Evolutionary conservation across 2,113 vertebrate species (phyloP).

Genomic region (Lasiurus borealis): DNA sequence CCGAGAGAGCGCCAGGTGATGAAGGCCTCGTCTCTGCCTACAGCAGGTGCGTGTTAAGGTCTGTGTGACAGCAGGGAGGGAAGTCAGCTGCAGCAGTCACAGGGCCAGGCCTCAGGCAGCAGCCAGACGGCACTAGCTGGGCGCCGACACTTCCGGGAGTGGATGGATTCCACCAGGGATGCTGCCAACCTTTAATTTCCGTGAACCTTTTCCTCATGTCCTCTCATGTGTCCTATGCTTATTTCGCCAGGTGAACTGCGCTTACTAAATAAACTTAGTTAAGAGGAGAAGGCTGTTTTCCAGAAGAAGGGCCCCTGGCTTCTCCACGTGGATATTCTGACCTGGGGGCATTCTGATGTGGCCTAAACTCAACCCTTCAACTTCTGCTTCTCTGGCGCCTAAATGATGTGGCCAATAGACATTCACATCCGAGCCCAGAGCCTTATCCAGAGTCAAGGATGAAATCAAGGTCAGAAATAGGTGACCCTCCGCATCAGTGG

Average conservation of each 20-base stretch:
- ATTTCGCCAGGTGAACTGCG: background rate
- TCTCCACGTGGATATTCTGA: background rate
- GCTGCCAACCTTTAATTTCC: background rate
- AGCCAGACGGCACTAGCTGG: background rate
- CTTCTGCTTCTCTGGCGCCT: background rate
- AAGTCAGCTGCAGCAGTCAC: no score
- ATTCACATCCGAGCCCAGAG: background rate
- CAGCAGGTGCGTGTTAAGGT: fast-evolving
- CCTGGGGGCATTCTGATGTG: background rate
- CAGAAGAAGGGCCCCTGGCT: background rate
- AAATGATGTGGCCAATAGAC: background rate
- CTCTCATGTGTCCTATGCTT: background rate
- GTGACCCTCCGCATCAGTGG: no score
- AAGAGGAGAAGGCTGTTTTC: background rate
- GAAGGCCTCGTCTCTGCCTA: background rate
- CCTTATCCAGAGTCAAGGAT: background rate
- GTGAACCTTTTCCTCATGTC: background rate
- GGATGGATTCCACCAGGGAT: background rate
- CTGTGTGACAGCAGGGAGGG: background rate
- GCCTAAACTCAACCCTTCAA: background rate
- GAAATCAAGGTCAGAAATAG: background rate
- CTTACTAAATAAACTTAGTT: constrained; percentile 17
- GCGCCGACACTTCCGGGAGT: background rate
- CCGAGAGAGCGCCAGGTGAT: background rate
- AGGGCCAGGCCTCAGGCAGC: background rate